Base-by-base conservation (phyloP, 2,113 vertebrate genomes). In the Psephotus haematonotus region DNA sequence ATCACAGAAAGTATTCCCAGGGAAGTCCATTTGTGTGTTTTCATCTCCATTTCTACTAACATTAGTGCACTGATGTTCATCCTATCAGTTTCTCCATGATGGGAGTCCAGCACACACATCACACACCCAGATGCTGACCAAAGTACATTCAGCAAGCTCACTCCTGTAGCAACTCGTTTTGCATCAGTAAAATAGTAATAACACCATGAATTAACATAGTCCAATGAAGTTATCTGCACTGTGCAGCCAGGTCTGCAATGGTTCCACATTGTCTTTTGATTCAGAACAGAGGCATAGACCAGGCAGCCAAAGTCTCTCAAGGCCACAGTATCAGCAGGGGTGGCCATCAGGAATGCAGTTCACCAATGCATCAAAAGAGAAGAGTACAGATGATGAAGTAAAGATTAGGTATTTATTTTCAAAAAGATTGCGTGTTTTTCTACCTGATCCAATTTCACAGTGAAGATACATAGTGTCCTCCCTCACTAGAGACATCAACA, bases 371-470 rank as follows among this genome's bases (percentile, higher is more conserved):
- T 50, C 77, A 86, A 46, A 93, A 95, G 78, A 63, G 46, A 82
- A 43, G 55, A 64, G 57, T 53, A 77, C 24, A 86, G 85, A 75
- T 88, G 76, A 94, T 84, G 53, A 89, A 94, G 43, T 22, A 60
- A 69, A 65, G 70, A 92, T 75, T 86, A 94, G 60, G 23, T 55
- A 43, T 41, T 13, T 84, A 88, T 92, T 96, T 88, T 55, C 64
- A 37, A 64, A 92, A 88, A 83, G 64, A 85, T 83, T 55, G 86
- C 55, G 50, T 44, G 68, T 16, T 85, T 88, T 96, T 94, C 70
- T 96, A 62, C 44, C 87, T 17, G 82, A 90, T 97, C 71, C 81
- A 65, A 2, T 91, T 95, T 96, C 88, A 82, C 74, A 86, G 83
- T 82, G 77, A 93, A 93, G 86, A 88, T 93, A 89, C 70, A 69